Evolutionary conservation across 2,113 vertebrate genomes (phyloP).

Genomic region (Bostrychus sinensis): DNA sequence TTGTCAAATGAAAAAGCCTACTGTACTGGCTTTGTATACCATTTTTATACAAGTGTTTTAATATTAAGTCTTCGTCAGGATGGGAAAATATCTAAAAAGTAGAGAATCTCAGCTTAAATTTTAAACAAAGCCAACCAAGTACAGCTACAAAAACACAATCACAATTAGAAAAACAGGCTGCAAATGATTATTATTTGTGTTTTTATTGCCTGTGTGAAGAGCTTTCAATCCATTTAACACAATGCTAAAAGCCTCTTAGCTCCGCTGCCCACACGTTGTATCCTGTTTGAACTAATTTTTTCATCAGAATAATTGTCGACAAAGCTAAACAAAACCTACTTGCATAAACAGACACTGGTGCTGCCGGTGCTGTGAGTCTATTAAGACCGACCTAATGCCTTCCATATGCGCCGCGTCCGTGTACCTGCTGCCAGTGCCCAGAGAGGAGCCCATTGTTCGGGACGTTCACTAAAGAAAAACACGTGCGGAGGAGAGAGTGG

Average conservation of each 20-base stretch:
- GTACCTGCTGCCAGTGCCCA: slow-evolving; percentile 19
- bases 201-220: slow-evolving; percentile 39
- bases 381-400: slow-evolving; percentile 67
- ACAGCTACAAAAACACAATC: background rate
- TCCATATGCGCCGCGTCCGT: slow-evolving; percentile 68
- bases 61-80: too few species aligned
- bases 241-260: background rate
- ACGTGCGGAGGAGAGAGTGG: slow-evolving; percentile 46
- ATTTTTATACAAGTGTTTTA: too few species aligned
- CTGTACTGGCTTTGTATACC: too few species aligned
- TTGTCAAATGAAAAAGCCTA: too few species aligned
- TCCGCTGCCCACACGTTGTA: slow-evolving; percentile 6
- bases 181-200: slow-evolving; percentile 18
- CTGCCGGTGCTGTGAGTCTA: slow-evolving; percentile 59
- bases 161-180: background rate
- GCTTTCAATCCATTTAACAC: slow-evolving; percentile 49
- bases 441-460: slow-evolving; percentile 68
- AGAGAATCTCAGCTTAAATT: too few species aligned
- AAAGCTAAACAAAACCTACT: background rate
- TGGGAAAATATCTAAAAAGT: too few species aligned
- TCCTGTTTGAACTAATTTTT: background rate
- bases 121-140: too few species aligned
- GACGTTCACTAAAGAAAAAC: slow-evolving; percentile 61
- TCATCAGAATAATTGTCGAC: background rate
- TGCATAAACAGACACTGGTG: slow-evolving; percentile 18